Evolutionary conservation across 2,888 invertebrate genomes (phyloP), one percentile per base, ranked within the genome.

Genomic region (Orthosia gothica): DNA sequence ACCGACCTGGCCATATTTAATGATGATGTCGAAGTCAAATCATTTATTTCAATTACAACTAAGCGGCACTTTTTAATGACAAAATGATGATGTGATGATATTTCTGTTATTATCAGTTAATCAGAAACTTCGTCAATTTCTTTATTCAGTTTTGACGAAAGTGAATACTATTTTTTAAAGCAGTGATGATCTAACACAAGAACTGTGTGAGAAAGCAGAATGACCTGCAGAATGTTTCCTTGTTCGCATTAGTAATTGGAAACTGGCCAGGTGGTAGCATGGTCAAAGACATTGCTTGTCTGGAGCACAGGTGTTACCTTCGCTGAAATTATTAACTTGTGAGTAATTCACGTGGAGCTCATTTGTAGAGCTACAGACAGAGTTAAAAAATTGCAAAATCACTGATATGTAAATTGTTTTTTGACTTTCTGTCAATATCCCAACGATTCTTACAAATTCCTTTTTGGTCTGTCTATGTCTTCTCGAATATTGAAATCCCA

Each of bases 261-360:
- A 72, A 57, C 58, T 50, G 55, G 90, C 92, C 92, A 93, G 89
- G 83, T 88, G 83, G 87, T 83, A 72, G 85, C 89, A 90, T 90
- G 89, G 90, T 89, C 91, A 89, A 81, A 79, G 79, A 77, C 77
- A 81, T 84, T 75, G 74, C 73, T 68, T 82, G 77, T 76, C 79
- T 71, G 55, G 64, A 83, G 55, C 23, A 74, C 79, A 74, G 76
- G 73, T 81, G 79, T 79, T 73, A 75, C 74, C 77, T 77, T 83
- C 74, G 62, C 68, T 55, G 18, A 58, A 67, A 74, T 66, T 23
- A 70, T 61, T 45, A 57, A n/a, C 67, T 83, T 50, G 55, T 79
- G 69, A 81, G 62, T 69, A 63, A 83, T 69, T 58, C 23, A 11
- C 40, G 23, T 18, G 23, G 13, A 64, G 59, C 13, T 59, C 13